Conservation (phyloP, 2,888 invertebrate genomes). For the Tachina fera region DNA sequence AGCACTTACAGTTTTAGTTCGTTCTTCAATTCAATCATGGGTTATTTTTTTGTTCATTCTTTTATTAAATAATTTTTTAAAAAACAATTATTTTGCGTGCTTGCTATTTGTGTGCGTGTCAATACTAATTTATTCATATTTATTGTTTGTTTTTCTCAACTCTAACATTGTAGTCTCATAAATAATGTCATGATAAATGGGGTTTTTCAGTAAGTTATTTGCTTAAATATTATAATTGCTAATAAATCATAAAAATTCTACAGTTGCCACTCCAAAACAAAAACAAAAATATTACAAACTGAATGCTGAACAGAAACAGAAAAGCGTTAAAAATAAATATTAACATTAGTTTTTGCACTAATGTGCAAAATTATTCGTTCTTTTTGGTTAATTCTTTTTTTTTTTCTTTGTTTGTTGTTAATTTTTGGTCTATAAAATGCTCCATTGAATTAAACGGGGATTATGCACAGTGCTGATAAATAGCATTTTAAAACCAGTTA, state of each 20-base stretch:
- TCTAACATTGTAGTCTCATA: constrained; percentile 66
- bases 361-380: constrained; percentile 54
- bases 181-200: constrained; percentile 69
- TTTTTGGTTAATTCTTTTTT: constrained; percentile 1
- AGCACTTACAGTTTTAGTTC: constrained; percentile 57
- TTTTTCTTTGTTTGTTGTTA: not conserved
- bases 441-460: constrained; percentile 43
- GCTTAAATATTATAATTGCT: constrained; percentile 65
- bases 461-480: not conserved
- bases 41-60: not conserved
- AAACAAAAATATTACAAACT: constrained; percentile 12
- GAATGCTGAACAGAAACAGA: constrained; percentile 35
- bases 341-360: constrained; percentile 68
- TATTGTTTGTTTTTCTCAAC: constrained; percentile 25
- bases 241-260: constrained; percentile 64
- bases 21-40: constrained; percentile 7
- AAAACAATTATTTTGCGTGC: constrained; percentile 58
- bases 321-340: constrained; percentile 52
- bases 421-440: constrained; percentile 41
- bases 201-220: constrained; percentile 42
- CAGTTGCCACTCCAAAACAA: constrained; percentile 27
- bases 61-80: constrained; percentile 26
- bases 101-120: constrained; percentile 61
- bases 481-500: constrained; percentile 16
- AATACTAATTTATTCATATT: constrained; percentile 65